A percentile compares a stretch with the other conserved stretches of the same genome.
Evolutionary conservation across 2,113 vertebrate genomes (phyloP).

Genomic region (Anolis sagrei): DNA sequence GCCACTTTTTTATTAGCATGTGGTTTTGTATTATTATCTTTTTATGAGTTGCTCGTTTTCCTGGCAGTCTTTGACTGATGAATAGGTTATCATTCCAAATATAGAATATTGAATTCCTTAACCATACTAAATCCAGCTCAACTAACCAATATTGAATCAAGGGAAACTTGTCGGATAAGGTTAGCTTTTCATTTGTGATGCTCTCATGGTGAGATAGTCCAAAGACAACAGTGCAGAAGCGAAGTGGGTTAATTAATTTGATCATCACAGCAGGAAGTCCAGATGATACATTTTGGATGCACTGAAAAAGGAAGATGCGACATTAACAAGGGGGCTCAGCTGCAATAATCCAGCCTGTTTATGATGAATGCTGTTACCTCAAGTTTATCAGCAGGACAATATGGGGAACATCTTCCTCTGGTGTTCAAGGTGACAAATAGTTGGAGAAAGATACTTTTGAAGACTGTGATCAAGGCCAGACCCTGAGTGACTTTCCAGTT

Average conservation of each 20-base stretch:
- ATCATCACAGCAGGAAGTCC: conserved; percentile 12
- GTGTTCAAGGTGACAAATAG: conserved; percentile 14
- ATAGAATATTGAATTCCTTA: neutral
- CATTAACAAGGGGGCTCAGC: neutral
- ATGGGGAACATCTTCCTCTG: conserved; percentile 27
- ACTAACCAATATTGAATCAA: neutral
- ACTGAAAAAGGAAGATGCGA: neutral
- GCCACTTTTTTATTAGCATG: neutral
- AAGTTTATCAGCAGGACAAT: neutral
- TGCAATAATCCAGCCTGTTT: neutral
- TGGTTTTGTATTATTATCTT: neutral
- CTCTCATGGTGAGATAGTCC: conserved; percentile 45
- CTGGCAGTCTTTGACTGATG: neutral
- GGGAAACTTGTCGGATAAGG: conserved; percentile 39
- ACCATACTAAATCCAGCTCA: neutral
- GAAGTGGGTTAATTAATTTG: conserved; percentile 42
- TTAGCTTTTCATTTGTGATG: conserved; percentile 41
- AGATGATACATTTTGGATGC: conserved; percentile 29
- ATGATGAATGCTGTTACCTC: neutral
- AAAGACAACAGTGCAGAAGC: conserved; percentile 34
- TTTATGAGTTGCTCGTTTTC: neutral
- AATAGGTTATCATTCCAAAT: neutral
- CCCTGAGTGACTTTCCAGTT: conserved; percentile 1
- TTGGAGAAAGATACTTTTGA: neutral
- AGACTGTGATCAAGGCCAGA: conserved; percentile 11